Evolutionary conservation across 2,797 vertebrate genomes (phyloP).

Genomic region (Gymnothorax javanicus): DNA sequence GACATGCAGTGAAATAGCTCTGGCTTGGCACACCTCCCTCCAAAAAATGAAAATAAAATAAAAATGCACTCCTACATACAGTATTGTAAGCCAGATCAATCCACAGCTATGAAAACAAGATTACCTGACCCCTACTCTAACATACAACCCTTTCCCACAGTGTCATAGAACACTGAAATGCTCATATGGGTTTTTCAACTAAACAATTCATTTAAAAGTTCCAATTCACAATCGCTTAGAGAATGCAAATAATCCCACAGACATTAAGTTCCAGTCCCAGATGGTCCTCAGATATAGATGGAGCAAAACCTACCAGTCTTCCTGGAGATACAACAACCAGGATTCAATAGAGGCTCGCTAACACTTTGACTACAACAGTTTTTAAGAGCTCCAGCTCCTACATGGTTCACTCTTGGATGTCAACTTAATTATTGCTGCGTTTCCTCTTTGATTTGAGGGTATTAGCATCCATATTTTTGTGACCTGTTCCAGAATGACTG

Average conservation of each 20-base stretch:
- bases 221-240: background rate
- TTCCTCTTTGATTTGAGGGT: too few relatives aligned
- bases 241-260: background rate
- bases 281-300: background rate
- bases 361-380: too few relatives aligned
- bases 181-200: background rate
- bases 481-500: too few relatives aligned
- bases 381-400: too few relatives aligned
- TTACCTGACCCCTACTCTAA: background rate
- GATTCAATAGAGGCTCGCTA: background rate
- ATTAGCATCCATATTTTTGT: too few relatives aligned
- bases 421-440: too few relatives aligned
- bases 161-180: background rate
- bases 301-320: background rate
- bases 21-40: background rate
- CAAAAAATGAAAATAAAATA: background rate
- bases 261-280: background rate
- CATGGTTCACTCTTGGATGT: too few relatives aligned
- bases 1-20: slow-evolving; percentile 19
- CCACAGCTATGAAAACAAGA: background rate
- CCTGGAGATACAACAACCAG: background rate
- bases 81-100: background rate
- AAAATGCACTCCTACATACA: background rate
- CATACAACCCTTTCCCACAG: background rate
- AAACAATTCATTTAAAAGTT: background rate